Evolutionary conservation across 2,797 vertebrate genomes (phyloP).

Genomic region (Phataginus tricuspis): DNA sequence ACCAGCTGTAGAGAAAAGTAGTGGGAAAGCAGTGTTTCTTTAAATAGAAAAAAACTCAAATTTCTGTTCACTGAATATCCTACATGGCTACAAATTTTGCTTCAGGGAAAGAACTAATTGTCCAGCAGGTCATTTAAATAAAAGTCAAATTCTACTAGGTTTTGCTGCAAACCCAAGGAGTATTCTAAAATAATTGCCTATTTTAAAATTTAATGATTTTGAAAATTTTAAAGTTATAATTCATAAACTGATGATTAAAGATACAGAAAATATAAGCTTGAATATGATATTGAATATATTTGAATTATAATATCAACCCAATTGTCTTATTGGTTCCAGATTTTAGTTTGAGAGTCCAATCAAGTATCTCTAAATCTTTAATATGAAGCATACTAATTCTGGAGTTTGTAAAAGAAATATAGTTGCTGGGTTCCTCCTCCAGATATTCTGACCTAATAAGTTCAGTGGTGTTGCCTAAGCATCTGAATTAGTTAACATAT

Average conservation of each 20-base stretch:
- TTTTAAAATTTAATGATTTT: neutral
- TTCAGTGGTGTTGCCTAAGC: neutral
- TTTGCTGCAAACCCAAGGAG: neutral
- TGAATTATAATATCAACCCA: neutral
- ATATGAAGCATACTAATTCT: neutral
- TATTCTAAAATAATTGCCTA: conserved; percentile 25
- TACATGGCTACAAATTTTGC: neutral
- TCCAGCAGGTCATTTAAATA: neutral
- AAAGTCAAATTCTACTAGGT: conserved; percentile 11
- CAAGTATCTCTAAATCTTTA: neutral
- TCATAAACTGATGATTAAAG: neutral
- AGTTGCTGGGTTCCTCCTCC: neutral
- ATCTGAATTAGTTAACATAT: neutral
- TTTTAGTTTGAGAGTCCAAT: neutral
- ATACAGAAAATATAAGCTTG: neutral
- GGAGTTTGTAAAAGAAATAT: neutral
- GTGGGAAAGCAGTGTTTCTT: neutral
- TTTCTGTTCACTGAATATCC: neutral
- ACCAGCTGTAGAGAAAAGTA: conserved; percentile 26
- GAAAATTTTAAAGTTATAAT: neutral
- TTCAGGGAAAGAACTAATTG: neutral
- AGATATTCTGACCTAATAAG: neutral
- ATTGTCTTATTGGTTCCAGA: neutral
- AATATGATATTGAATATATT: neutral
- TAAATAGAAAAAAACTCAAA: neutral